Evolutionary conservation across 2,113 vertebrate species (phyloP), one percentile per base, ranked within the genome.

Genomic region (Climacteris rufus): DNA sequence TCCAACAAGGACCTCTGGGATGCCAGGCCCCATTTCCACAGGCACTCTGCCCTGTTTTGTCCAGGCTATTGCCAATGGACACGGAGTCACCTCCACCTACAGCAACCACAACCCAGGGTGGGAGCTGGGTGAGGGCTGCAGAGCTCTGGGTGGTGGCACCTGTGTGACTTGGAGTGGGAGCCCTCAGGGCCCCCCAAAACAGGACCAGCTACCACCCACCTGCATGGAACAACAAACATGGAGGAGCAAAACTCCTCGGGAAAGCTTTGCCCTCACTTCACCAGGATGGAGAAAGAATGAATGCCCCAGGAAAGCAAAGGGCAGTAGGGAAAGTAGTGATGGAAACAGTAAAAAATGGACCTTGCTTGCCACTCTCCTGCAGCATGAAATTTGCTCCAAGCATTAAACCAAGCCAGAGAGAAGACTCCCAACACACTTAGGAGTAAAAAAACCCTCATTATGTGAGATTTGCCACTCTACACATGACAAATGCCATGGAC

Each of bases 41-140:
- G 35, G 23, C 28, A 52, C 65, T 39, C 21, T 18, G 28, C 23
- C 28, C 33, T 57, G 50, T 4, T 50, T 64, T 24, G 27, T 52
- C 31, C 57, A 78, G 40, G 50, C 18, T 33, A 19, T 27, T 70
- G 31, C 42, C 27, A 50, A 53, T 11, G 27, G 50, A 33, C 5
- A 0, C 28, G 0, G 7, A 63, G 42, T 37, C 9, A 0, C 35
- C 50, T 37, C 31, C 22, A 11, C 6, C 44, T 50, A 42, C 0
- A 59, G 28, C 39, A 52, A 28, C 37, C 6, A 17, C 11, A 24
- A n/a, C 31, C 30, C 25, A 14, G 3, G 1, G 9, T 33, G 0
- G 3, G 37, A 20, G 15, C 69, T 25, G 11, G 8, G 39, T 13
- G 3, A 52, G 28, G 53, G 37, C 27, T 30, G 44, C 16, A 21